phyloP scores from a whole-genome alignment of 2,797 vertebrate genomes.

The Melanotaenia parkinsoni region DNA sequence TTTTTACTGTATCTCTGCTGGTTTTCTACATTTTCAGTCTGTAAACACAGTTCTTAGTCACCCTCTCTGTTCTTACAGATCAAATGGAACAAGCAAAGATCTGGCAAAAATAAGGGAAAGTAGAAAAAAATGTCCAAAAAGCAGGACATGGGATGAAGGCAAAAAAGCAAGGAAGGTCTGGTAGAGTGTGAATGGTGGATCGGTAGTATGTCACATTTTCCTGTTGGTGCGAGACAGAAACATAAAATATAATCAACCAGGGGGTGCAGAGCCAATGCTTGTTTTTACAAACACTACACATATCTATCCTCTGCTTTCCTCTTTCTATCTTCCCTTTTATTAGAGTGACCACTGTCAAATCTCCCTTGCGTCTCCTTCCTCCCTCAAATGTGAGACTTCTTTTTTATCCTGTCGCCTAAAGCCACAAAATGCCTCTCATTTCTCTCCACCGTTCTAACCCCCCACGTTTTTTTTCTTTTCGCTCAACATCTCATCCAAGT shows the following conservation, averaged over 20 bases:
- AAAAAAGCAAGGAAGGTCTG: background rate
- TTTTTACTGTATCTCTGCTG: background rate
- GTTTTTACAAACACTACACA: slow-evolving; percentile 31
- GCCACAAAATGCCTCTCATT: slow-evolving; percentile 48
- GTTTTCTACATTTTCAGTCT: background rate
- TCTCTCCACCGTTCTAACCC: slow-evolving; percentile 3
- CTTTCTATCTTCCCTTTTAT: slow-evolving; percentile 36
- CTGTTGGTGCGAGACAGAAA: background rate
- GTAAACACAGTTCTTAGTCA: too few relatives aligned
- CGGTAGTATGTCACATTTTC: background rate
- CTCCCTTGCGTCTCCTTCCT: slow-evolving; percentile 36
- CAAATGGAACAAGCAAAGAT: background rate
- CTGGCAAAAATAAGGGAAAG: background rate
- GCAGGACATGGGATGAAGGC: background rate
- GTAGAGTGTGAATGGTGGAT: background rate
- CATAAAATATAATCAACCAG: slow-evolving; percentile 1
- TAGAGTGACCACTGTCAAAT: slow-evolving; percentile 34
- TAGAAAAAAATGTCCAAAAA: too few relatives aligned
- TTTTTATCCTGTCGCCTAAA: slow-evolving; percentile 45
- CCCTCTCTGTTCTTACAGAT: background rate
- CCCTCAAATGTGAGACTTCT: slow-evolving; percentile 34
- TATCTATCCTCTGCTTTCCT: slow-evolving; percentile 23
- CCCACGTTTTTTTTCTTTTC: slow-evolving; percentile 24
- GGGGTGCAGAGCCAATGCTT: slow-evolving; percentile 18
- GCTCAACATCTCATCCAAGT: slow-evolving; percentile 50